Evolutionary conservation across 2,113 vertebrate genomes (phyloP), one percentile per base, ranked within the genome.

Genomic region (Neolamprologus cancellatus): DNA sequence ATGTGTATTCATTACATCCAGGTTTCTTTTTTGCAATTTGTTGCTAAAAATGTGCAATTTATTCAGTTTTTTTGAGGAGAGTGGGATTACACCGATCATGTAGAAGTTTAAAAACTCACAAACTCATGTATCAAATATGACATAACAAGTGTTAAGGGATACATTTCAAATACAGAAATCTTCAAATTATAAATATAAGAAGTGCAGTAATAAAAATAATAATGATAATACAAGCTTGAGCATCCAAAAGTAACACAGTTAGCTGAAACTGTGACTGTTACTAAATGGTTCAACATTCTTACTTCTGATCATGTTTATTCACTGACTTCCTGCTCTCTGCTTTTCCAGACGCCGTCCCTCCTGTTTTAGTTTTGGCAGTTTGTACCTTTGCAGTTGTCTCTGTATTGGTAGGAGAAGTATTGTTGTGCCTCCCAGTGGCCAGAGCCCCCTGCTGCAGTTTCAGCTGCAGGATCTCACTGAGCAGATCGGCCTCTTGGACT

Each of bases 381-480:
- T 50, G 41, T 30, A n/a, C 10, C 23, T 74, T 82, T 32, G 41
- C 4, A 30, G 14, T 64, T 12, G 25, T 44, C 6, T 7, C 36
- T 4, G 52, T 15, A n/a, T 8, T 32, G 41, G 61, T 8, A 23
- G 18, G 5, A 53, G 8, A 36, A 15, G 87, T 9, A 5, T 12
- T 81, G 5, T 82, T 76, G 39, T 18, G 93, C 83, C 86, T 46
- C 80, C 85, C 2, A 4, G 76, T 84, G 88, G 85, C 25, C 66
- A 46, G 2, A 5, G 32, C 57, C 3, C 15, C 82, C 23, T 48
- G 59, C 81, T 91, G 89, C 88, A 91, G 50, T 81, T 83, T 92
- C 32, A 94, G 59, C 71, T 91, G 84, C 83, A 91, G 34, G 54
- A 93, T 88, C 18, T 94, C 90, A 39, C 64, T 34, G 6, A 89